Evolutionary conservation across 2,113 vertebrate species (phyloP), one percentile per base, ranked within the genome.

Genomic region (Spheniscus mendiculus): DNA sequence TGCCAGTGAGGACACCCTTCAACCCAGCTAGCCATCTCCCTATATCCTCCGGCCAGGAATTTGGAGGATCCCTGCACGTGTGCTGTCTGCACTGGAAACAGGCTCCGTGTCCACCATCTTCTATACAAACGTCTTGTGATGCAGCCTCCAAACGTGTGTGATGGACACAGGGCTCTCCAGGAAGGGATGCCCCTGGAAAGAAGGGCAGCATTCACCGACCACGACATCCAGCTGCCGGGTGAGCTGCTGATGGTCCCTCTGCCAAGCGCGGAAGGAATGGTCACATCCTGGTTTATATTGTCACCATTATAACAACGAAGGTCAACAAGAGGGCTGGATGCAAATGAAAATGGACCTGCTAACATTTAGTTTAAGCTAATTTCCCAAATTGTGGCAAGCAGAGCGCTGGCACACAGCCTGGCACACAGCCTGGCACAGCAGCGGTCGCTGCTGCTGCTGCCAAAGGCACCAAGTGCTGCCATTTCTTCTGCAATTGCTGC

Each of bases 141-240:
- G 19, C n/a, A 67, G 27, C 23, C 30, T 70, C 47, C 29, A 32
- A 45, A 49, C 1, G 0, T 40, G 27, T 53, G 79, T 63, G 78
- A 12, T 30, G 44, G 62, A 25, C 49, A 87, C 25, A n/a, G 38
- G 40, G 27, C 34, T 74, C 4, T 26, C 58, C 44, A 55, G 69
- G 44, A 83, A 87, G 22, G 66, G 30, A 36, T 70, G 65, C 49
- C n/a, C n/a, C 45, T 53, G 58, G 53, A 62, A 49, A 42, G 26
- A 27, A 8, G 15, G 59, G 74, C 70, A 66, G 27, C 0, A 0
- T 38, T 84, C 15, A 9, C 18, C 3, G 6, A 15, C 55, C 17
- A 5, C 1, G 1, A 55, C 47, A 52, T 82, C 20, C 66, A 83
- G 55, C 70, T 93, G 59, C 59, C 1, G 3, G 52, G 66, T 12